Evolutionary conservation across 2,113 vertebrate genomes (phyloP).

Genomic region (Chelonoidis abingdonii): DNA sequence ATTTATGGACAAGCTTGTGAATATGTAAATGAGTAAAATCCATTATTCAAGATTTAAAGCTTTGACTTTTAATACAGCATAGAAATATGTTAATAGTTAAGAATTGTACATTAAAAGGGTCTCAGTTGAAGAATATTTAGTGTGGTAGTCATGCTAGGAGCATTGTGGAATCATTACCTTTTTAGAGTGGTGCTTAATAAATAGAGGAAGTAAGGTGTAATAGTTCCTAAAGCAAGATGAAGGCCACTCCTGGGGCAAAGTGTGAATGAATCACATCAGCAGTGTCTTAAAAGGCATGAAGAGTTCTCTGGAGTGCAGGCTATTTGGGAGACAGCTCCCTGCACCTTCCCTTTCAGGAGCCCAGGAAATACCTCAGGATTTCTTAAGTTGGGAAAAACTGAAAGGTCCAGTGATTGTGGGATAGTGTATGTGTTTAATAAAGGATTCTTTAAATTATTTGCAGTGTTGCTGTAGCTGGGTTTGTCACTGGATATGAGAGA

Average conservation of each 20-base stretch:
- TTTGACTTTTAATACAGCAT: neutral
- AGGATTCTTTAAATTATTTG: neutral
- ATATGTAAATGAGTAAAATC: neutral
- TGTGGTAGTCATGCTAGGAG: neutral
- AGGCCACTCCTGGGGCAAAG: neutral
- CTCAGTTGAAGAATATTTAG: neutral
- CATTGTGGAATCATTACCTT: neutral
- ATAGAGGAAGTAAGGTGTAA: neutral
- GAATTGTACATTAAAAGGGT: neutral
- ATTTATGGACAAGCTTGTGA: neutral
- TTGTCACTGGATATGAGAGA: neutral
- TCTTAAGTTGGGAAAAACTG: neutral
- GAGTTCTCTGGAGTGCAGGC: neutral
- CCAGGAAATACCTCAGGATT: neutral
- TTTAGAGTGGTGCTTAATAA: neutral
- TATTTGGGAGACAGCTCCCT: neutral
- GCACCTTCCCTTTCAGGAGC: neutral
- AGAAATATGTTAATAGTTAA: neutral
- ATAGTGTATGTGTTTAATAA: neutral
- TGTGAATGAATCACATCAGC: neutral
- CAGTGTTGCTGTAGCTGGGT: neutral
- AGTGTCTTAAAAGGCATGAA: neutral
- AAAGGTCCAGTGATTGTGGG: neutral
- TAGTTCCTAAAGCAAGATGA: neutral
- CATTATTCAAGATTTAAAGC: neutral